A percentile compares a stretch with the other conserved stretches of the same genome.
Evolutionary conservation across 2,113 vertebrate genomes (phyloP).

Genomic region (Ictalurus punctatus): DNA sequence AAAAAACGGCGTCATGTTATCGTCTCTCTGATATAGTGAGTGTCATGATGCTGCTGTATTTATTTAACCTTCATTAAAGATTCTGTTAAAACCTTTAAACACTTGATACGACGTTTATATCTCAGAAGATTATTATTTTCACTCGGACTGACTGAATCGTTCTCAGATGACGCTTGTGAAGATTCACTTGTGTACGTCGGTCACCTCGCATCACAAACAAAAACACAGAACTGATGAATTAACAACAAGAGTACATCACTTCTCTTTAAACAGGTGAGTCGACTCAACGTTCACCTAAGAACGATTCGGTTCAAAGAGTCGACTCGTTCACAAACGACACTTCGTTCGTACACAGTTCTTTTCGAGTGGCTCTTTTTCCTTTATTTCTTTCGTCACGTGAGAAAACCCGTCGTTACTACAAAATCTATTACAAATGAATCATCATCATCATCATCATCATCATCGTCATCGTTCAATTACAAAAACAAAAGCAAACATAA

Average conservation of each 20-base stretch:
- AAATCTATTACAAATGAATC: conserved; percentile 29
- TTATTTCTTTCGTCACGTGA: background rate
- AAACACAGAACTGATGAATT: too few relatives aligned
- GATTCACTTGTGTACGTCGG: background rate
- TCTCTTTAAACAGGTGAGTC: background rate
- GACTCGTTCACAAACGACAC: background rate
- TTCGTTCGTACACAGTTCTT: background rate
- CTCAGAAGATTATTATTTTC: too few relatives aligned
- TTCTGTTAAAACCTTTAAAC: background rate
- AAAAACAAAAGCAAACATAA: conserved; percentile 45
- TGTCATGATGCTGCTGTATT: background rate
- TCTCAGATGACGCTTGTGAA: background rate
- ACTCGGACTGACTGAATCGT: background rate
- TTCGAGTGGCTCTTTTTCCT: background rate
- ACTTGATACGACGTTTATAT: too few relatives aligned
- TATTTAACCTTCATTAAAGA: background rate
- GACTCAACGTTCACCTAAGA: background rate
- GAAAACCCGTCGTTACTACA: conserved; percentile 26
- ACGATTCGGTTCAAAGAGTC: background rate
- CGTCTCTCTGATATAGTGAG: background rate
- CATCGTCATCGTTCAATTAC: background rate
- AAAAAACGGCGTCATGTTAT: background rate
- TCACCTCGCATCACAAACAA: too few relatives aligned
- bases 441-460: background rate
- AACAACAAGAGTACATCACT: too few relatives aligned